Conservation (phyloP, 1,140 invertebrate species). For the Hirudo medicinalis region DNA sequence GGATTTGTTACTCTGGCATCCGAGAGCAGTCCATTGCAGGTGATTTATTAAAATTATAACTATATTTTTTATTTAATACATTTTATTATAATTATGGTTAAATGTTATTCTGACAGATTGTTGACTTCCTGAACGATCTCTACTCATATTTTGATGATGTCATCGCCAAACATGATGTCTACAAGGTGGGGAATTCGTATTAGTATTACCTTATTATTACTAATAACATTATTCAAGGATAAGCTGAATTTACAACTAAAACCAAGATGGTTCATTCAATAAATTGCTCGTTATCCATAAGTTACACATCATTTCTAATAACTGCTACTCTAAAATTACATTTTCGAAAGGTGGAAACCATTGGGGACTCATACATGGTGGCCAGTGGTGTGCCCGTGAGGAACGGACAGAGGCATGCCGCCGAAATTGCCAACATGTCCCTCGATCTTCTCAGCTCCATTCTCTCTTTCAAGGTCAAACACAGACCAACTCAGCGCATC, state of each 20-base stretch:
- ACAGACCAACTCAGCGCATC: slow-evolving; percentile 65
- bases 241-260: too few relatives aligned
- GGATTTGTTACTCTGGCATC: slow-evolving; percentile 89
- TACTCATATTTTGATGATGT: slow-evolving; percentile 87
- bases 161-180: slow-evolving; percentile 85
- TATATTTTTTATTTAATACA: slow-evolving; percentile 25
- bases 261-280: too few relatives aligned
- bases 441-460: slow-evolving; percentile 69
- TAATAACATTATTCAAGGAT: slow-evolving; percentile 73
- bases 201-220: slow-evolving; percentile 62
- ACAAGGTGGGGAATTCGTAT: slow-evolving; percentile 57
- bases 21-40: slow-evolving; percentile 41
- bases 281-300: background rate
- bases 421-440: slow-evolving; percentile 72
- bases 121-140: slow-evolving; percentile 80
- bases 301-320: background rate
- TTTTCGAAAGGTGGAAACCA: slow-evolving; percentile 25
- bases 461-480: slow-evolving; percentile 67
- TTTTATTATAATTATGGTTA: too few relatives aligned
- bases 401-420: slow-evolving; percentile 60
- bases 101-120: slow-evolving; percentile 50
- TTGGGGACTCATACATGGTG: slow-evolving; percentile 42
- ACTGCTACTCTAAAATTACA: too few relatives aligned
- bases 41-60: slow-evolving; percentile 24
- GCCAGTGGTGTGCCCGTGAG: slow-evolving; percentile 36